These are phyloP conservation scores for Autographa gamma DNA, from an alignment of 2,888 invertebrate genomes.

Conservation along the genomic window DNA sequence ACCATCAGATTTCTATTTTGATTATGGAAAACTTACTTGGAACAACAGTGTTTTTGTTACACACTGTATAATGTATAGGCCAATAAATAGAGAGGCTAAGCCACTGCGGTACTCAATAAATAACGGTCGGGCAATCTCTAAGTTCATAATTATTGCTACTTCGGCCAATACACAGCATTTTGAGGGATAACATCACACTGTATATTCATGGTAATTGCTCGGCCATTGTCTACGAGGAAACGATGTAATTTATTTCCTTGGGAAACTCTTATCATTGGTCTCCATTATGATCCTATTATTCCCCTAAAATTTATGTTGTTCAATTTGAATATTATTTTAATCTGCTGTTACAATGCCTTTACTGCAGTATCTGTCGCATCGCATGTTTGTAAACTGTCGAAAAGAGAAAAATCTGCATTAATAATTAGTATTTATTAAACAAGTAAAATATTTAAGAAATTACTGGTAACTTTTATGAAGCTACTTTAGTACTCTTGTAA, in stretches of 20 bases:
- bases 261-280: constrained; percentile 8
- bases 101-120: neutral
- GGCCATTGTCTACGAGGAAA: constrained; percentile 2
- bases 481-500: too few species aligned
- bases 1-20: too few species aligned
- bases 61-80: neutral
- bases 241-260: constrained; percentile 6
- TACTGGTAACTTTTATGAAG: too few species aligned
- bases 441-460: too few species aligned
- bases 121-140: neutral
- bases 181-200: constrained; percentile 6
- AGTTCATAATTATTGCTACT: neutral
- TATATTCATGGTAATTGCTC: constrained; percentile 4
- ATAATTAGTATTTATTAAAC: too few species aligned
- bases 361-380: neutral
- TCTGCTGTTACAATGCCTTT: neutral
- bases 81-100: neutral
- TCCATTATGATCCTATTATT: constrained; percentile 7
- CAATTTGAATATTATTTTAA: constrained; percentile 2
- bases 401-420: too few species aligned
- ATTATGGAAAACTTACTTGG: too few species aligned
- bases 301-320: constrained; percentile 3
- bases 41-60: neutral
- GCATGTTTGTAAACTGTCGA: neutral
- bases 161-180: constrained; percentile 6